Base-by-base conservation (phyloP, 2,797 vertebrate genomes). In the Myotis myotis region DNA sequence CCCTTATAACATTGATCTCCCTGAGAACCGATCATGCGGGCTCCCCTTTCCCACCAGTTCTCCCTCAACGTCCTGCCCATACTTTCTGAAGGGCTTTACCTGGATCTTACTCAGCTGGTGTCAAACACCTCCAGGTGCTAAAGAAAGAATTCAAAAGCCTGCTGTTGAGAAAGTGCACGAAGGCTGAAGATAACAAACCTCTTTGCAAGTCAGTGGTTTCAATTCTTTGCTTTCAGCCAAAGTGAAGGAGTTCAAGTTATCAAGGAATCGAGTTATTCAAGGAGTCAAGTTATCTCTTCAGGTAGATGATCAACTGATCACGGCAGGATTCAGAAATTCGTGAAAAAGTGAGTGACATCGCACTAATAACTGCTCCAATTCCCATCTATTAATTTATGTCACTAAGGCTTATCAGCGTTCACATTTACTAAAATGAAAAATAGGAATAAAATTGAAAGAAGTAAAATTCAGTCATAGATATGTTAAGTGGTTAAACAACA, bases 1-100 rank as follows among this genome's bases (percentile, higher is more conserved):
- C 92, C 86, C 93, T 90, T 33, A 53, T 57, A 49, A 51, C 91
- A 72, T 25, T 28, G 76, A 93, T 84, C 75, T 93, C 41, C 89
- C 72, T 92, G 93, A 93, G 89, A 91, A 87, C 81, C 53, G 76
- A 57, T 28, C 25, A 1, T 30, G 12, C 11, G 1, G 33, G 33
- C 33, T 57, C 55, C n/a, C 7, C 33, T 47, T 72, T 86, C 47
- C 86, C 76, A 57, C 80, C 49, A 38, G 25, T 23, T 75, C 13
- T 51, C 53, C 49, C 49, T 70, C 16, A 20, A 2, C 0, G 17
- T 33, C 66, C 23, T 28, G 7, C 3, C 30, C 72, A 1, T 2
- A 2, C 62, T 33, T 64, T 64, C 30, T 64, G 85, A 53, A 93
- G 68, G 78, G 53, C 20, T 11, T 90, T 25, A 2, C 41, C 9